phyloP scores from a whole-genome alignment of 2,797 vertebrate genomes.

The Margarornis squamiger region DNA sequence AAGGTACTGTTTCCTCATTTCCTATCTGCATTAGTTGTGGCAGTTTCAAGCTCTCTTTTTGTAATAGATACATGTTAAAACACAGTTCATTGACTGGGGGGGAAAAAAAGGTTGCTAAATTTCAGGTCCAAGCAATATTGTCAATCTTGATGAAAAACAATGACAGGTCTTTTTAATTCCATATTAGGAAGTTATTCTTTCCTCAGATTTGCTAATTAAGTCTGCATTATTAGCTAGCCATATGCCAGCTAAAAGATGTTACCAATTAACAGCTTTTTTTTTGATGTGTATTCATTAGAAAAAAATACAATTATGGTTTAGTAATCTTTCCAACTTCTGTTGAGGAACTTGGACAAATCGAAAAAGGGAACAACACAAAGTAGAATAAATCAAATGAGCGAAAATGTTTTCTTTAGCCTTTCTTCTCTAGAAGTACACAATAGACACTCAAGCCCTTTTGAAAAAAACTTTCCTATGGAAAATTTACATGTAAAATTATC shows the following conservation, averaged over 20 bases:
- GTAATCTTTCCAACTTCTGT: background rate
- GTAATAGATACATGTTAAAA: background rate
- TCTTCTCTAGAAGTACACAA: background rate
- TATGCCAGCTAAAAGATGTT: conserved; percentile 71
- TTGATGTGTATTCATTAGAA: background rate
- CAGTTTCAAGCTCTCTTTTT: background rate
- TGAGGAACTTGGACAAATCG: background rate
- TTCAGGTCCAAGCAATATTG: conserved; percentile 7
- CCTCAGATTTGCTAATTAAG: conserved; percentile 71
- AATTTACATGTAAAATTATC: background rate
- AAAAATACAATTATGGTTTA: conserved; percentile 1
- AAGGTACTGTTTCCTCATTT: background rate
- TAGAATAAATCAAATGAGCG: background rate
- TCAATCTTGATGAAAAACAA: conserved; percentile 51
- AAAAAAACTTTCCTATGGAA: background rate
- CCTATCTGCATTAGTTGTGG: background rate
- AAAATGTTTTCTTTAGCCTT: background rate
- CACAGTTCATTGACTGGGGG: background rate
- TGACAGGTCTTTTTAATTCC: conserved; percentile 52
- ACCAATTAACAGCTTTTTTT: conserved; percentile 49
- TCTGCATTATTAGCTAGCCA: conserved; percentile 83
- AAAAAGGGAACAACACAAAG: background rate
- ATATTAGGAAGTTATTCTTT: conserved; percentile 61
- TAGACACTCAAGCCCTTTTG: background rate
- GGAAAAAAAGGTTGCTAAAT: background rate